phyloP scores from a whole-genome alignment of 1,140 invertebrate species.

The Paraescarpia echinospica region DNA sequence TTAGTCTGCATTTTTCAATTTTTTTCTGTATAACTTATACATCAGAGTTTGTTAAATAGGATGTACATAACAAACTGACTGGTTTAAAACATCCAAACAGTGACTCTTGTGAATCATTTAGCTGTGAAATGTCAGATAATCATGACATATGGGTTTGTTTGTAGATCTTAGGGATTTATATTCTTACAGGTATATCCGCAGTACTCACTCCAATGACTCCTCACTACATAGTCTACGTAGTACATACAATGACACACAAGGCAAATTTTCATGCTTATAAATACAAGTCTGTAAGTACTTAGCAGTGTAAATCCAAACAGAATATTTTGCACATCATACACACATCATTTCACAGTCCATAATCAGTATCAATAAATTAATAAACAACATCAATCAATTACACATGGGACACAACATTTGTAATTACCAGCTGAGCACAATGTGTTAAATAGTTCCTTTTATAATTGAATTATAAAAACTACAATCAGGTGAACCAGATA shows the following conservation, averaged over 20 bases:
- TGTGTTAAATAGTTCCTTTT: background rate
- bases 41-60: too few species aligned
- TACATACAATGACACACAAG: background rate
- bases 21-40: too few species aligned
- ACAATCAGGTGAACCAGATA: background rate
- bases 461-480: background rate
- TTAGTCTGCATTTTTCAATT: too few species aligned
- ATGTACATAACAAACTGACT: too few species aligned
- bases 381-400: background rate
- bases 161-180: background rate
- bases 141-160: background rate
- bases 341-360: background rate
- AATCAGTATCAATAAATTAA: slow-evolving; percentile 1
- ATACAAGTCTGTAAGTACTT: background rate
- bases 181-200: too few species aligned
- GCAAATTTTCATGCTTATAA: background rate
- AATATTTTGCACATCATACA: background rate
- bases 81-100: too few species aligned
- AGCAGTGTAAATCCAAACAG: background rate
- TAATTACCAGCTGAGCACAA: too few species aligned
- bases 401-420: background rate
- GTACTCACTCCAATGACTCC: too few species aligned
- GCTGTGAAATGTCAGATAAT: background rate
- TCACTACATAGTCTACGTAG: background rate
- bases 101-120: too few species aligned